phyloP scores from a whole-genome alignment of 1,140 invertebrate genomes.

The Zaprionus davidi region DNA sequence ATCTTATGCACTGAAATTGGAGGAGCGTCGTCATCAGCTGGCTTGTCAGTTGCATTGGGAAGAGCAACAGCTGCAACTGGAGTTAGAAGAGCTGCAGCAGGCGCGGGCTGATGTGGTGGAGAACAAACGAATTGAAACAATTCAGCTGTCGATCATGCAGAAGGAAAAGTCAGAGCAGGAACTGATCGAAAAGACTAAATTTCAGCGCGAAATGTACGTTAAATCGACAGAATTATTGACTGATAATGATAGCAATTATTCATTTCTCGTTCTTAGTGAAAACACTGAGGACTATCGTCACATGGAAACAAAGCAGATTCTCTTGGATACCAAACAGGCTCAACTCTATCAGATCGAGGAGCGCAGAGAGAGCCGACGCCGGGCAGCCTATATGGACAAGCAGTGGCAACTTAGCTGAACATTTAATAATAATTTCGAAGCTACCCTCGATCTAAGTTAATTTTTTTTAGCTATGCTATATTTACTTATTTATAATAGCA shows the following conservation, averaged over 20 bases:
- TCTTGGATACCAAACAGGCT: constrained; percentile 59
- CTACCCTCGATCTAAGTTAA: not conserved
- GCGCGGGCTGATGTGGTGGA: constrained; percentile 36
- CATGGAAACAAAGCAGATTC: constrained; percentile 56
- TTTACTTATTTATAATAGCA: not conserved
- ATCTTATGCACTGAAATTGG: constrained; percentile 47
- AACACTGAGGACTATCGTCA: constrained; percentile 66
- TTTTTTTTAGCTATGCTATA: not conserved
- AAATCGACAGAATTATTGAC: not conserved
- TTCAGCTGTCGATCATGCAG: constrained; percentile 52
- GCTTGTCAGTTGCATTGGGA: constrained; percentile 46
- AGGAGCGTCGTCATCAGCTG: constrained; percentile 49
- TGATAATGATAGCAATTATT: not conserved
- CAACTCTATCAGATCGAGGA: constrained; percentile 74
- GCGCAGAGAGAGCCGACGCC: constrained; percentile 31
- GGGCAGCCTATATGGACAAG: constrained; percentile 50
- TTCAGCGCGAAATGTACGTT: constrained; percentile 68
- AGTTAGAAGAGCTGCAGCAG: constrained; percentile 41
- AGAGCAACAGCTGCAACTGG: constrained; percentile 35
- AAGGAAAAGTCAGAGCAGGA: constrained; percentile 47
- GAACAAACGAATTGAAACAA: constrained; percentile 59
- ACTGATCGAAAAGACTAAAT: constrained; percentile 54
- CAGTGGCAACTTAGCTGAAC: constrained; percentile 50
- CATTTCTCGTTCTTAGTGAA: constrained; percentile 44
- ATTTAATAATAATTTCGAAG: not conserved